Conservation (phyloP, 2,113 vertebrate genomes). For the Etheostoma spectabile region DNA sequence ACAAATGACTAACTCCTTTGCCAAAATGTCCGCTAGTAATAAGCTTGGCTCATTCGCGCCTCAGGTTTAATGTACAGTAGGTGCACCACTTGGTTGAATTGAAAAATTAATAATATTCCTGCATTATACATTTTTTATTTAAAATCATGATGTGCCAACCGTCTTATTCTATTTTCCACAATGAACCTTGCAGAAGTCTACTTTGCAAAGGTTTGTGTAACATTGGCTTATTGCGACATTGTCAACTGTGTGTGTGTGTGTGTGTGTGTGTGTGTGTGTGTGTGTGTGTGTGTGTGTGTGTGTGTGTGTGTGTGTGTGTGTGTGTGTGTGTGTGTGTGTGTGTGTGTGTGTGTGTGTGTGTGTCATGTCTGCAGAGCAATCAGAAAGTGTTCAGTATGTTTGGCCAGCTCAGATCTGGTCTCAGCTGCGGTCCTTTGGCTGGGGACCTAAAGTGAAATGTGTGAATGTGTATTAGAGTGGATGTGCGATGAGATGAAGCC, state of each 20-base stretch:
- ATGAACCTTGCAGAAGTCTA: not conserved
- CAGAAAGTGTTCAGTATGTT: not conserved
- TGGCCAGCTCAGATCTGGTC: not conserved
- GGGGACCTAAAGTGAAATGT: constrained; percentile 12
- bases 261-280: not conserved
- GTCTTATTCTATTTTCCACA: not conserved
- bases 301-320: too few relatives aligned
- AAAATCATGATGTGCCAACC: not conserved
- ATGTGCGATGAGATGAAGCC: constrained; percentile 53
- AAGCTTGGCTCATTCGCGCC: constrained; percentile 28
- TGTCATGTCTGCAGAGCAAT: not conserved
- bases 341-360: too few relatives aligned
- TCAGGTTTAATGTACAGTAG: not conserved
- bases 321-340: too few relatives aligned
- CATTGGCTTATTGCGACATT: not conserved
- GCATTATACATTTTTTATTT: not conserved
- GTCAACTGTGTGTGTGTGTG: not conserved
- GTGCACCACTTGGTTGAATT: not conserved
- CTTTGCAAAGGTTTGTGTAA: too few relatives aligned
- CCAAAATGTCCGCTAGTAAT: constrained; percentile 31
- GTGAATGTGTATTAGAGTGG: constrained; percentile 27
- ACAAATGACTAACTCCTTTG: constrained; percentile 18
- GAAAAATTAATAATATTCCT: not conserved
- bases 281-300: too few relatives aligned
- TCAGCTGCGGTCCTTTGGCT: constrained; percentile 21